Conservation (phyloP, 2,113 vertebrate genomes). For the Alethe diademata region DNA sequence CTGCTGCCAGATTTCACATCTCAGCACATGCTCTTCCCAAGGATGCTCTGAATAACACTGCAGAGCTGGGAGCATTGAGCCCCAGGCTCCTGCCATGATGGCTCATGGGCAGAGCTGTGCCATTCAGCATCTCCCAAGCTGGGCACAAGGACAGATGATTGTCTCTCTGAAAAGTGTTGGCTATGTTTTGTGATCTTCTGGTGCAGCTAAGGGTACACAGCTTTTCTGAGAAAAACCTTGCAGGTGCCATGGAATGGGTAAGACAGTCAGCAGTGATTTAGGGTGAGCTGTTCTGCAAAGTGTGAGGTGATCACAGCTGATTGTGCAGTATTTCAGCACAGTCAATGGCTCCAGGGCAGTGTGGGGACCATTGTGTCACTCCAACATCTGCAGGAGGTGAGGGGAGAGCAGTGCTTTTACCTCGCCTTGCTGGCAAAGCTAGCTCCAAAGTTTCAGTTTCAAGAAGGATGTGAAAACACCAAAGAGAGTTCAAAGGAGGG, state of each 20-base stretch:
- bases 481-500: constrained; percentile 32
- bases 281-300: neutral
- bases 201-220: neutral
- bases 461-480: neutral
- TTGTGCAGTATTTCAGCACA: neutral
- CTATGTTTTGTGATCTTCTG: neutral
- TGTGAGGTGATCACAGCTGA: neutral
- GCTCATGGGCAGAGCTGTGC: neutral
- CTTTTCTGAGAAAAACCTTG: neutral
- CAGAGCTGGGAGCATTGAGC: neutral
- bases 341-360: neutral
- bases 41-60: neutral
- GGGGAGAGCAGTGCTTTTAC: neutral
- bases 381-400: neutral
- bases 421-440: neutral
- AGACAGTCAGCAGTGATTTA: neutral
- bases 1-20: neutral
- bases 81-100: fast-evolving
- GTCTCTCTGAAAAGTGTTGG: neutral
- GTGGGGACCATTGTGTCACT: fast-evolving
- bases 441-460: neutral
- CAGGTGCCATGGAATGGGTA: neutral
- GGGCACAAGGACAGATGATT: neutral
- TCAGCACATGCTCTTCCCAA: neutral
- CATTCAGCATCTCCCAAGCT: neutral